Conservation (phyloP, 2,113 vertebrate species). For the Neotoma lepida region DNA sequence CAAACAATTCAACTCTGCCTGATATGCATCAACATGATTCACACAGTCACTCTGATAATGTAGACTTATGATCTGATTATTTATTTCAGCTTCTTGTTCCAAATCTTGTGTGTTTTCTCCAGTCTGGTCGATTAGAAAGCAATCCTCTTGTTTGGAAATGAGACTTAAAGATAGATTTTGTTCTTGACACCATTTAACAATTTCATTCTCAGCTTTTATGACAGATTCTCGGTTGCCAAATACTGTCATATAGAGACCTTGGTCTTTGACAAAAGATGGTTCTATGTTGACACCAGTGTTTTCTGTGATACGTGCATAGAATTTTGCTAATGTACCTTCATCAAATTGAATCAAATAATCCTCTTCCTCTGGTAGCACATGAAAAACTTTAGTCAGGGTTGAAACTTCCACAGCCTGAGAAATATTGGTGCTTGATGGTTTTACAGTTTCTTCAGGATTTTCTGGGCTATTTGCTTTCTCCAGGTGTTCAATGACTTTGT, state of each 20-base stretch:
- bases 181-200: slow-evolving; percentile 88
- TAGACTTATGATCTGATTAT: slow-evolving; percentile 86
- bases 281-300: slow-evolving; percentile 89
- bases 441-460: slow-evolving; percentile 82
- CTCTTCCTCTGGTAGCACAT: slow-evolving; percentile 89
- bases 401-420: slow-evolving; percentile 86
- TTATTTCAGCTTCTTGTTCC: slow-evolving; percentile 88
- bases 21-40: slow-evolving; percentile 87
- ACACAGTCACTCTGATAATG: slow-evolving; percentile 87
- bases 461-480: slow-evolving; percentile 87
- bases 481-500: slow-evolving; percentile 87
- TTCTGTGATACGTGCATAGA: slow-evolving; percentile 90
- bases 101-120: slow-evolving; percentile 88
- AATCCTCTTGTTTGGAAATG: slow-evolving; percentile 89
- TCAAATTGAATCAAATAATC: slow-evolving; percentile 90
- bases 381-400: slow-evolving; percentile 89
- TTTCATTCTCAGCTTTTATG: slow-evolving; percentile 90
- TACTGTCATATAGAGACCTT: slow-evolving; percentile 90
- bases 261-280: slow-evolving; percentile 89
- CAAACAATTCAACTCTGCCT: slow-evolving; percentile 87
- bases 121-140: slow-evolving; percentile 88
- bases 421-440: slow-evolving; percentile 86
- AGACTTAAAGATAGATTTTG: slow-evolving; percentile 85
- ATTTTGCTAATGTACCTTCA: slow-evolving; percentile 88
- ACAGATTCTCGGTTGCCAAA: slow-evolving; percentile 89